phyloP scores from a whole-genome alignment of 2,888 invertebrate genomes.

The Metalampra italica region DNA sequence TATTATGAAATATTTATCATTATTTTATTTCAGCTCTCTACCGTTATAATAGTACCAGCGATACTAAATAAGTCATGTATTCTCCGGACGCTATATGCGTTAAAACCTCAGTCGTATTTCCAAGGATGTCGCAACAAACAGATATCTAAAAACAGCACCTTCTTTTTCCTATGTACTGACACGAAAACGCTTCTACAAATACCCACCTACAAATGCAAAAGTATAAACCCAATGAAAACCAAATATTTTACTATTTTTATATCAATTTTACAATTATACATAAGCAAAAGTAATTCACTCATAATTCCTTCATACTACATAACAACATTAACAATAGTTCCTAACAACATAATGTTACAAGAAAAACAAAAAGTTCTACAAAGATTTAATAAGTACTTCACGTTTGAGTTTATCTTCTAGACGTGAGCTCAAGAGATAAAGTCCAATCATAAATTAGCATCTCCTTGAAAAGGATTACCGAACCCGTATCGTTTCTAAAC shows the following conservation, averaged over 20 bases:
- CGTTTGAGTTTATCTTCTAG: not conserved
- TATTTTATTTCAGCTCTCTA: too few relatives aligned
- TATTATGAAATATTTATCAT: too few relatives aligned
- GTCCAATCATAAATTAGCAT: slow-evolving; percentile 15
- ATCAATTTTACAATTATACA: not conserved
- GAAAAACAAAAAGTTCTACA: not conserved
- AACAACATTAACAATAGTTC: not conserved
- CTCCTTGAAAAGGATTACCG: slow-evolving; percentile 69
- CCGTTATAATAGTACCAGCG: too few relatives aligned
- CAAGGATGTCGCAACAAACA: too few relatives aligned
- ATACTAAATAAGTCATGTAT: too few relatives aligned
- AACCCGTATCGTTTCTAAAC: slow-evolving; percentile 71
- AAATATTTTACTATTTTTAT: slow-evolving; percentile 1
- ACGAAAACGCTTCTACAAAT: too few relatives aligned
- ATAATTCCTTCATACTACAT: slow-evolving; percentile 13
- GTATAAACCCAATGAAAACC: not conserved
- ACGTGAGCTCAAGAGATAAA: not conserved
- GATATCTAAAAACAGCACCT: too few relatives aligned
- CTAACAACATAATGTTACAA: not conserved
- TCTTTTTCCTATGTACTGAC: too few relatives aligned
- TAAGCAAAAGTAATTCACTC: not conserved
- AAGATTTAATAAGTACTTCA: not conserved
- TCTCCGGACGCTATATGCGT: too few relatives aligned
- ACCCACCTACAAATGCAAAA: too few relatives aligned
- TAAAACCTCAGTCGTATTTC: too few relatives aligned